These are phyloP conservation scores for Halcyon chelicuti DNA, from an alignment of 2,797 vertebrate genomes.

Conservation along the genomic window DNA sequence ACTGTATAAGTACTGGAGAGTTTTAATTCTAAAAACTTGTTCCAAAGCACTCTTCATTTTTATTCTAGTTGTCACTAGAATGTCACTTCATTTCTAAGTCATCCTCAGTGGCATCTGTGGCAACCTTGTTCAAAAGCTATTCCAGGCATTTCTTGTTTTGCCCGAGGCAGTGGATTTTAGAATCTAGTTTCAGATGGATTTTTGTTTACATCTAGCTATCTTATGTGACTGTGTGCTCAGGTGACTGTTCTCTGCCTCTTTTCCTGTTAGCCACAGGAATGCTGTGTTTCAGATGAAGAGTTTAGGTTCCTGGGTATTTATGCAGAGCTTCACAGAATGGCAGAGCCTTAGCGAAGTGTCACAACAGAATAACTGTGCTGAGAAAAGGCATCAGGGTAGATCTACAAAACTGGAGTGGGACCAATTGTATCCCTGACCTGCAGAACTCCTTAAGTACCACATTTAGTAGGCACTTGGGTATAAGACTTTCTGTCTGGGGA, in stretches of 20 bases:
- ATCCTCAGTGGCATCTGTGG: background rate
- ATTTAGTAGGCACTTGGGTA: background rate
- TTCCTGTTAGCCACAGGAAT: background rate
- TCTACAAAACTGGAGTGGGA: background rate
- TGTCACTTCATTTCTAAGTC: background rate
- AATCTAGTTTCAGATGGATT: background rate
- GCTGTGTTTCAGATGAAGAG: background rate
- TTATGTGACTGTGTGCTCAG: background rate
- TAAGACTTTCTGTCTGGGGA: background rate
- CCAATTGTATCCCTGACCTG: accelerated
- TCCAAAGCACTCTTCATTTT: background rate
- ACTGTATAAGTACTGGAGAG: background rate
- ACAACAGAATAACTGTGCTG: background rate
- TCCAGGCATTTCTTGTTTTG: background rate
- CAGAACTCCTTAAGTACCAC: background rate
- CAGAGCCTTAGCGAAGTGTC: background rate
- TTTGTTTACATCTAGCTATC: background rate
- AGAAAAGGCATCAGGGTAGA: background rate
- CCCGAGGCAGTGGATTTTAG: background rate
- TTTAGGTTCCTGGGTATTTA: background rate
- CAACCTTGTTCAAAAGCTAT: background rate
- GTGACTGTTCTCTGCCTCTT: background rate
- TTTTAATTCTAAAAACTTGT: background rate
- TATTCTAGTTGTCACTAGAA: background rate
- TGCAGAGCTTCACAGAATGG: background rate